A percentile compares a stretch with the other conserved stretches of the same genome.
Conservation (phyloP, 2,888 invertebrate species). For the Rhodophaea formosa region DNA sequence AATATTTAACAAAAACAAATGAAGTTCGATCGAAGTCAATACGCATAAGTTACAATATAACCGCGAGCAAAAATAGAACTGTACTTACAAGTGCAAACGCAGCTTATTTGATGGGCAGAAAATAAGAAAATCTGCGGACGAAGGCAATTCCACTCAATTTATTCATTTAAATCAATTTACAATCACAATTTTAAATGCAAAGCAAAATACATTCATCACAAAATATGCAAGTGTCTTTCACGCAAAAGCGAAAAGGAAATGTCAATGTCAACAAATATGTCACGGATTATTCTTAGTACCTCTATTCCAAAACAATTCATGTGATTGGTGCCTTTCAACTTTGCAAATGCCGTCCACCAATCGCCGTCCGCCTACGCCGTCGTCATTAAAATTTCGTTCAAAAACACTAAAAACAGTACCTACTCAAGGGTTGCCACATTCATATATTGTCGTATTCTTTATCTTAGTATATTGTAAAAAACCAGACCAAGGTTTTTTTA, state of each 20-base stretch:
- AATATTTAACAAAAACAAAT: neutral
- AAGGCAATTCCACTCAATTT: neutral
- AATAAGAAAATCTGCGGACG: conserved; percentile 2
- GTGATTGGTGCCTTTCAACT: neutral
- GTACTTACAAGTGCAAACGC: neutral
- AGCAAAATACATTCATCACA: neutral
- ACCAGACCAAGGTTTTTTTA: no score
- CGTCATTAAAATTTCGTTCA: neutral
- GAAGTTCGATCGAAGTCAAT: neutral
- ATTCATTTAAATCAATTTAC: conserved; percentile 6
- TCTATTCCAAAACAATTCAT: neutral
- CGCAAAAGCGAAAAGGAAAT: neutral
- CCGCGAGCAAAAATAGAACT: neutral
- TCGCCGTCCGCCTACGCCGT: no score
- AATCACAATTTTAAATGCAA: neutral
- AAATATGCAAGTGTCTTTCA: neutral
- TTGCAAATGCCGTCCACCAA: no score
- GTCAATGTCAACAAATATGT: neutral
- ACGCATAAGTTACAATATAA: neutral
- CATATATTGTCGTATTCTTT: no score
- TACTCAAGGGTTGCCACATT: no score
- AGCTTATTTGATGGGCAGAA: neutral
- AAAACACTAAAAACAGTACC: no score
- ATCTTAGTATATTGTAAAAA: no score
- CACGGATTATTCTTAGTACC: no score